phyloP scores from a whole-genome alignment of 2,113 vertebrate species.

The Saguinus imperator region DNA sequence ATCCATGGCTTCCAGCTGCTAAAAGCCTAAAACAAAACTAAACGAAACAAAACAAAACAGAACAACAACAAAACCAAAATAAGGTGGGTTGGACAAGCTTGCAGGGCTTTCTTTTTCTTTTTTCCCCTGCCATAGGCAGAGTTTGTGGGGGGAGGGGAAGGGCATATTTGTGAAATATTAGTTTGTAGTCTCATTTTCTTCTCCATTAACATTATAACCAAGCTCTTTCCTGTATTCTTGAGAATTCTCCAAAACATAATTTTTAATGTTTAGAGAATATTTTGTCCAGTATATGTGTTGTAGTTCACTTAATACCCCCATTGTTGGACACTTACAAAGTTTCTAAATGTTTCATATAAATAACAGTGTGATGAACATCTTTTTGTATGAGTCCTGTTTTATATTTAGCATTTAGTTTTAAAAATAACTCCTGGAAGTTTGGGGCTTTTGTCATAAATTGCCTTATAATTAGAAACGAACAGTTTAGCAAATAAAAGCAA shows the following conservation, averaged over 20 bases:
- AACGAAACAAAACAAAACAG: no score
- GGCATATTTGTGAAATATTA: not conserved
- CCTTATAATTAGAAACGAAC: not conserved
- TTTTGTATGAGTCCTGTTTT: not conserved
- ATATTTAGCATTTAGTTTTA: not conserved
- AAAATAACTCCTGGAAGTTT: not conserved
- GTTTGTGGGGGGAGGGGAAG: not conserved
- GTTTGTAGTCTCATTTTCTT: conserved; percentile 3
- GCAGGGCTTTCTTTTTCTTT: not conserved
- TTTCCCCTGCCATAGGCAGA: not conserved
- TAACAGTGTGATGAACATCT: not conserved
- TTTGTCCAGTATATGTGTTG: not conserved
- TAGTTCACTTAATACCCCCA: not conserved
- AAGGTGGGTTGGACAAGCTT: no score
- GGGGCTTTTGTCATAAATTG: not conserved
- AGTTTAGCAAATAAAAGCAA: not conserved
- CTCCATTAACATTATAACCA: not conserved
- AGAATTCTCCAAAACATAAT: not conserved
- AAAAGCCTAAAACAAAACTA: no score
- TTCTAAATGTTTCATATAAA: not conserved
- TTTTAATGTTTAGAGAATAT: not conserved
- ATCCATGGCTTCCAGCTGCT: no score
- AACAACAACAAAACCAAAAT: no score
- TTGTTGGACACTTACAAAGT: not conserved
- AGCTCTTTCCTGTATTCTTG: not conserved